These are phyloP conservation scores for Hydrolagus colliei DNA, from an alignment of 2,797 vertebrate species.

Conservation along the genomic window DNA sequence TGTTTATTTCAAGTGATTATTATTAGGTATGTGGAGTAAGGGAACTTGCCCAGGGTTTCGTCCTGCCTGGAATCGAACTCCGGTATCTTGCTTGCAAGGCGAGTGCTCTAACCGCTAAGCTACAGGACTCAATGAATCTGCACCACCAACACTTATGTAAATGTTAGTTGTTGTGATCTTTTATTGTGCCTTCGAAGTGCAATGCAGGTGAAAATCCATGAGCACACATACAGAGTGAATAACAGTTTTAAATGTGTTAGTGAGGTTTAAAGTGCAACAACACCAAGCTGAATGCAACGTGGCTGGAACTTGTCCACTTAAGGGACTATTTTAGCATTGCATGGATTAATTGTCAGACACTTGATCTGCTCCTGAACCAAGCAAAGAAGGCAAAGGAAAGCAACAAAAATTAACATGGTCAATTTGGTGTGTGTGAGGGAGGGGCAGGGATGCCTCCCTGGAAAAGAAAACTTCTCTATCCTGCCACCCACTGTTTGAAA, in stretches of 20 bases:
- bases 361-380: not conserved
- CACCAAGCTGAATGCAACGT: not conserved
- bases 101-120: no score
- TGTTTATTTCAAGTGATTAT: no score
- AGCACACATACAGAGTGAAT: not conserved
- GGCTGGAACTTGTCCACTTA: not conserved
- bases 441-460: no score
- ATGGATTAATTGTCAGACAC: not conserved
- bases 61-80: no score
- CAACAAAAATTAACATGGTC: no score
- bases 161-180: not conserved
- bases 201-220: conserved; percentile 9
- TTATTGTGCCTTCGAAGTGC: not conserved
- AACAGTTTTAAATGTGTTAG: not conserved
- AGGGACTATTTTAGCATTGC: not conserved
- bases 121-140: no score
- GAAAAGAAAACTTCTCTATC: not conserved
- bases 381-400: no score
- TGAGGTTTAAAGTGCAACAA: not conserved
- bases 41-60: no score
- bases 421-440: no score
- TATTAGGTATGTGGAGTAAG: no score
- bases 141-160: no score
- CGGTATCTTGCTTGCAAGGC: no score
- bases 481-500: not conserved